These are phyloP conservation scores for Nasonovia ribisnigri DNA, from an alignment of 2,888 invertebrate genomes.

Conservation along the genomic window DNA sequence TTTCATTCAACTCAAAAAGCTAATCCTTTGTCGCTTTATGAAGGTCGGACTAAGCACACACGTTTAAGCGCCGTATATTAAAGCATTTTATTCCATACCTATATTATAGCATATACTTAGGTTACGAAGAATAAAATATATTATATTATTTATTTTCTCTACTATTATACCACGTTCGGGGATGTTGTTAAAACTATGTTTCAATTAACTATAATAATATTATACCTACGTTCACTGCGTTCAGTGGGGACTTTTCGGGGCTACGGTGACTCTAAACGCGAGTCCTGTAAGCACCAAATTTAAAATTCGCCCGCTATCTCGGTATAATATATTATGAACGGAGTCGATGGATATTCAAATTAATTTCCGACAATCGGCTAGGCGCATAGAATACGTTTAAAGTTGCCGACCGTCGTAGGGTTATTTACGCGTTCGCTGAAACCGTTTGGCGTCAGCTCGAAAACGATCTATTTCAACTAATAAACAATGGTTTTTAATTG, in stretches of 20 bases:
- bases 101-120: not conserved
- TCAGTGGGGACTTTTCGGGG: not conserved
- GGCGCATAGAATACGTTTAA: not conserved
- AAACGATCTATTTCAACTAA: not conserved
- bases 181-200: not conserved
- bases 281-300: not conserved
- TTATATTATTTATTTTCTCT: not conserved
- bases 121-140: not conserved
- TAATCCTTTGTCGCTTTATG: not conserved
- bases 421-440: not conserved
- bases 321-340: not conserved
- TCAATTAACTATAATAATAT: not conserved
- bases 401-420: not conserved
- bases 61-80: not conserved
- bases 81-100: not conserved
- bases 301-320: too few species aligned
- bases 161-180: not conserved
- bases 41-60: not conserved
- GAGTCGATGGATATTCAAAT: not conserved
- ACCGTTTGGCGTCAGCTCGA: not conserved
- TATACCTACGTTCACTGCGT: not conserved
- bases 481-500: slow-evolving; percentile 34
- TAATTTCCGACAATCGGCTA: not conserved
- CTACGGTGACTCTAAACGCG: not conserved
- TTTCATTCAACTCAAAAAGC: slow-evolving; percentile 40